Evolutionary conservation across 1,140 invertebrate species (phyloP).

Genomic region (Sarcophaga peregrina): DNA sequence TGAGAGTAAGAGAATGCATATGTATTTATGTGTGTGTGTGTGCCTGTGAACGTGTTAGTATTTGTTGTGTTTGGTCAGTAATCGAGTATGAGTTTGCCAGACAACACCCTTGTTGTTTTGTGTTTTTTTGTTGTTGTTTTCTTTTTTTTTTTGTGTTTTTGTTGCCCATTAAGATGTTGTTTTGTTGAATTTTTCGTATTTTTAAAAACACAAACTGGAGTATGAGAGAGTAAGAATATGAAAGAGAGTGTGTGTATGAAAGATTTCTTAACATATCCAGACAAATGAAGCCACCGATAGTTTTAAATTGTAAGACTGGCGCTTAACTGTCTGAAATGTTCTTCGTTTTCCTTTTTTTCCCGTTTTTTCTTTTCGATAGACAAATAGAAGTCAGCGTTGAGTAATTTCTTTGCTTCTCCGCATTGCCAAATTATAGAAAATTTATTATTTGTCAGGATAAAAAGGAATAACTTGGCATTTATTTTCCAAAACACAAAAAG

Average conservation of each 20-base stretch:
- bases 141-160: no score
- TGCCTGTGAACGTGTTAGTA: background rate
- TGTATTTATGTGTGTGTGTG: background rate
- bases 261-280: background rate
- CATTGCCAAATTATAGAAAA: background rate
- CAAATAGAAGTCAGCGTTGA: background rate
- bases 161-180: no score
- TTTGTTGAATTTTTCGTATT: no score
- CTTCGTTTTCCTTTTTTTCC: background rate
- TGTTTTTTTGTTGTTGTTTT: no score
- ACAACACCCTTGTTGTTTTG: constrained; percentile 18
- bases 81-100: constrained; percentile 15
- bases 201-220: no score
- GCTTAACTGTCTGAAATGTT: constrained; percentile 10
- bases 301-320: constrained; percentile 17
- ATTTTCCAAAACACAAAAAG: background rate
- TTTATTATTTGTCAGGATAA: background rate
- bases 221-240: background rate
- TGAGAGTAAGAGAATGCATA: no score
- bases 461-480: constrained; percentile 6
- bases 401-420: background rate
- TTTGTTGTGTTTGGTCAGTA: constrained; percentile 38
- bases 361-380: no score
- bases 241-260: background rate
- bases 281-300: background rate